Evolutionary conservation across 2,113 vertebrate genomes (phyloP), one percentile per base, ranked within the genome.

Genomic region (Embiotoca jacksoni): DNA sequence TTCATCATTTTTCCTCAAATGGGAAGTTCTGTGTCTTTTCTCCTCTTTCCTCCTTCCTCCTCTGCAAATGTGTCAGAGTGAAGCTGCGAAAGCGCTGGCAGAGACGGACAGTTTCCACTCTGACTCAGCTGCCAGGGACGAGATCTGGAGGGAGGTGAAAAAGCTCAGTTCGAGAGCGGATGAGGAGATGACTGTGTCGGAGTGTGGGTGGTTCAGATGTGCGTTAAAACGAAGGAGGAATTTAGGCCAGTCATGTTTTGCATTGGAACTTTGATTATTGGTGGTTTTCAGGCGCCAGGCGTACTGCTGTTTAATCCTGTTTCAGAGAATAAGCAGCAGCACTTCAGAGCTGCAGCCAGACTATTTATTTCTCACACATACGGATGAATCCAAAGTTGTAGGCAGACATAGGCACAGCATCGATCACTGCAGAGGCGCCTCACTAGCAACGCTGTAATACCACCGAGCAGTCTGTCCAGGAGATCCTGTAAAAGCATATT

Each of bases 41-140:
- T 83, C 50, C 36, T 0, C 54, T 35, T 69, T 31, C 52, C 75
- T 72, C 13, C 58, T 59, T 50, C 58, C 50, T 31, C 50, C 44
- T 4, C 47, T 57, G 44, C 1, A 30, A 77, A 57, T 68, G 66
- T 83, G 69, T 81, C 66, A 62, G 65, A 80, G 77, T 79, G 86
- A 86, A 88, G 78, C 56, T 82, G 66, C 87, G 78, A 90, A 92
- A 77, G 82, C 55, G 67, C 88, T 91, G 89, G 88, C 86, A 85
- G 72, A 79, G 36, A 83, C 2, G 2, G 46, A 39, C 75, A 31
- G 53, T 90, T 92, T 92, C 89, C 89, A 85, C 58, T 88, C 60
- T 85, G 87, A 85, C 78, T 87, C 81, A 85, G 58, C 59, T 82
- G 78, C 78, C 61, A 41, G 57, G 10, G 63, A 76, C 44, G 62